Conservation (phyloP, 92 coral and sea anemone species). For the Epizoanthus stellaris region DNA sequence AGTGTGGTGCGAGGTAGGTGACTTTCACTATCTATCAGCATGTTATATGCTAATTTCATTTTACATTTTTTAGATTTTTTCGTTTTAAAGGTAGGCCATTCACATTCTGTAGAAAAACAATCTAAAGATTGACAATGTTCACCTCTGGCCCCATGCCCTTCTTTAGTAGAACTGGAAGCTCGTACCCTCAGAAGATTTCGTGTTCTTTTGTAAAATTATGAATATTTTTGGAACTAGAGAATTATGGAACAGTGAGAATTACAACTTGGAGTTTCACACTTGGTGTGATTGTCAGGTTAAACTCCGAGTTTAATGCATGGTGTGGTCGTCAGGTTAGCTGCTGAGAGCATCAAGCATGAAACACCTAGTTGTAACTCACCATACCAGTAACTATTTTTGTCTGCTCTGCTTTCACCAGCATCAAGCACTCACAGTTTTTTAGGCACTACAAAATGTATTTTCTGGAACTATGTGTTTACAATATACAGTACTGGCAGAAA, state of each 20-base stretch:
- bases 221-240: too few relatives aligned
- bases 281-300: too few relatives aligned
- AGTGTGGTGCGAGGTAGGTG: neutral
- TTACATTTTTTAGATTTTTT: neutral
- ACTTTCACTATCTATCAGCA: conserved; percentile 1
- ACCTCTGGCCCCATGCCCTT: neutral
- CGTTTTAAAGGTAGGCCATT: neutral
- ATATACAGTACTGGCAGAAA: neutral
- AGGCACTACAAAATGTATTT: neutral
- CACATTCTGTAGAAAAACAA: neutral
- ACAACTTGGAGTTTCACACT: too few relatives aligned
- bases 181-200: neutral
- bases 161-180: conserved; percentile 4
- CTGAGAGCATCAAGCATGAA: too few relatives aligned
- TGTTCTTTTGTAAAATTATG: too few relatives aligned
- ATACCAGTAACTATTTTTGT: too few relatives aligned
- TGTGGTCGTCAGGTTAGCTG: too few relatives aligned
- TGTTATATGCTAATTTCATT: neutral
- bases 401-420: too few relatives aligned
- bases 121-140: neutral
- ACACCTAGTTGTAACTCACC: too few relatives aligned
- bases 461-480: neutral
- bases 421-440: neutral
- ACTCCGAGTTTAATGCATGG: too few relatives aligned
- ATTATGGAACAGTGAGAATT: too few relatives aligned